These are phyloP conservation scores for Muscicapa striata DNA, from an alignment of 2,797 vertebrate species.

Conservation along the genomic window DNA sequence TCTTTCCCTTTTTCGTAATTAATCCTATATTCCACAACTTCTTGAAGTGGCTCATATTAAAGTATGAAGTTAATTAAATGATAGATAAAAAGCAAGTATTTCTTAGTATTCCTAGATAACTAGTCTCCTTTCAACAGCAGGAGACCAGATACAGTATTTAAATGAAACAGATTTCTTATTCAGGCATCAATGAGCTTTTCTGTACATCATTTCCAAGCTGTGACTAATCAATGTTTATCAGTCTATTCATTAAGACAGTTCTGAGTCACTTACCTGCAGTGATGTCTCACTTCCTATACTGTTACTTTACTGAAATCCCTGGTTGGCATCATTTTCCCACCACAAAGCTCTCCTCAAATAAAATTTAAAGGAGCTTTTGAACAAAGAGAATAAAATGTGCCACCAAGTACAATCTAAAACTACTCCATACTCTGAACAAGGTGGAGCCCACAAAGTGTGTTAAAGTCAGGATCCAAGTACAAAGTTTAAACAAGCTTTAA, in stretches of 20 bases:
- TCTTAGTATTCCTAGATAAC: not conserved
- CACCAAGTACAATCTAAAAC: not conserved
- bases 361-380: not conserved
- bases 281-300: not conserved
- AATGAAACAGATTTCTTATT: not conserved
- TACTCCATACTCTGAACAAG: not conserved
- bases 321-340: not conserved
- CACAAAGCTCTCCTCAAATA: not conserved
- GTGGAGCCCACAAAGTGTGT: not conserved
- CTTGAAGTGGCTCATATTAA: not conserved
- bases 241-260: not conserved
- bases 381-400: not conserved
- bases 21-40: not conserved
- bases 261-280: not conserved
- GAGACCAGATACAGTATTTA: not conserved
- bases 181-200: not conserved
- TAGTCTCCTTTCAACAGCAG: not conserved
- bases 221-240: not conserved
- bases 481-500: not conserved
- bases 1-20: not conserved
- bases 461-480: not conserved
- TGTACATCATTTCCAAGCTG: not conserved
- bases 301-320: not conserved
- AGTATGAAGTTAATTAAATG: not conserved
- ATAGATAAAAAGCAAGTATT: not conserved